phyloP scores from a whole-genome alignment of 2,113 vertebrate genomes.

The Phyllopteryx taeniolatus region DNA sequence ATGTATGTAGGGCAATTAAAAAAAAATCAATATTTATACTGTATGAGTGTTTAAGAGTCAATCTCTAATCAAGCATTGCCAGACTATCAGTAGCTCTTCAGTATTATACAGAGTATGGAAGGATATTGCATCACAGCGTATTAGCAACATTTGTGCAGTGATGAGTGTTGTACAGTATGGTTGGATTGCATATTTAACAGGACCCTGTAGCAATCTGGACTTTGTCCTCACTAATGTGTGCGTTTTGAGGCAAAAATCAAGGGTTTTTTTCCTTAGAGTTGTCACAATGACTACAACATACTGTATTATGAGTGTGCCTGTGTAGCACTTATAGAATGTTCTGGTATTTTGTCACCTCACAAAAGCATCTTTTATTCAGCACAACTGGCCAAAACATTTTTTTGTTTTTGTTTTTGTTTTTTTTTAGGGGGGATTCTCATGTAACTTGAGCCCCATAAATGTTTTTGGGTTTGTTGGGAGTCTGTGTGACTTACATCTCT shows the following conservation, averaged over 20 bases:
- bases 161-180: slow-evolving; percentile 13
- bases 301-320: slow-evolving; percentile 37
- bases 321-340: slow-evolving; percentile 36
- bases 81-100: slow-evolving; percentile 34
- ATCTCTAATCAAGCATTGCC: slow-evolving; percentile 32
- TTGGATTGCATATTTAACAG: slow-evolving; percentile 7
- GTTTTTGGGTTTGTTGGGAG: slow-evolving; percentile 17
- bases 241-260: slow-evolving; percentile 13
- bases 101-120: slow-evolving; percentile 16
- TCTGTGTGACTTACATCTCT: slow-evolving; percentile 6
- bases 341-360: slow-evolving; percentile 43
- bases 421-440: slow-evolving; percentile 10
- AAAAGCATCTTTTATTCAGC: slow-evolving; percentile 33
- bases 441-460: slow-evolving; percentile 18
- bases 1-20: slow-evolving; percentile 7
- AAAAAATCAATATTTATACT: slow-evolving; percentile 3
- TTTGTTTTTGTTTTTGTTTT: neutral
- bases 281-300: slow-evolving; percentile 18
- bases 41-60: slow-evolving; percentile 14
- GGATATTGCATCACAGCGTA: slow-evolving; percentile 18
- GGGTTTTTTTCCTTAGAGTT: slow-evolving; percentile 17
- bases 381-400: slow-evolving; percentile 29
- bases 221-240: slow-evolving; percentile 16
- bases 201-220: slow-evolving; percentile 37
- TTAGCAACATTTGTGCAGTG: slow-evolving; percentile 26